Base-by-base conservation (phyloP, 2,888 invertebrate genomes). In the Hydropsyche betteni region DNA sequence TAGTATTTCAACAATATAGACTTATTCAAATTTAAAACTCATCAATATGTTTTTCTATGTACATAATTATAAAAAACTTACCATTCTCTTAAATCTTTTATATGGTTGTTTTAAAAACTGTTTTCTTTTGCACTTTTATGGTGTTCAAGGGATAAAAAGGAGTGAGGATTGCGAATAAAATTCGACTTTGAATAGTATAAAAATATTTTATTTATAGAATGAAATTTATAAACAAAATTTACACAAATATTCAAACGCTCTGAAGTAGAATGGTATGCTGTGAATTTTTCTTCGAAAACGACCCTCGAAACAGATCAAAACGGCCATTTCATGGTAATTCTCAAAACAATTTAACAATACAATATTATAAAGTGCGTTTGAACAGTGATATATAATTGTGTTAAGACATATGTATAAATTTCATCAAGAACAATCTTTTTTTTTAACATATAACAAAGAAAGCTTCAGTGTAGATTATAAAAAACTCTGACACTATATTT, bases 191-290 rank as follows among this genome's bases (percentile, higher is more conserved):
- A 72, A 72, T 72, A 72, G 72, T 72, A 72, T 55, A 72, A 72
- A 72, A 72, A 72, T 72, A 72, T 72, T 72, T 72, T 72, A 72
- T 72, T 72, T 55, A 61, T 72, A 72, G 72, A 72, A 72, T 16
- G 72, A 72, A 72, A 72, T 72, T 14, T 72, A 72, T 55, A 72
- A 72, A 72, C 72, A 72, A 72, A 61, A 34, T 61, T 55, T 72
- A 58, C 72, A 61, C 72, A 61, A 72, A 58, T 38, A 72, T 44
- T 51, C 16, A 34, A 61, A 55, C 72, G 34, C 44, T 38, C 7
- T 24, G 2, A n/a, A 69, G 2, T 44, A 44, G 44, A 5, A 44
- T 44, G 38, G 14, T 44, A 38, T 44, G 44, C 3, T 44, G 6
- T 44, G 10, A 44, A 44, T 44, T 44, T 44, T 10, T 16, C 10